These are phyloP conservation scores for Phragmatobia fuliginosa DNA, from an alignment of 2,888 invertebrate genomes.

Conservation along the genomic window DNA sequence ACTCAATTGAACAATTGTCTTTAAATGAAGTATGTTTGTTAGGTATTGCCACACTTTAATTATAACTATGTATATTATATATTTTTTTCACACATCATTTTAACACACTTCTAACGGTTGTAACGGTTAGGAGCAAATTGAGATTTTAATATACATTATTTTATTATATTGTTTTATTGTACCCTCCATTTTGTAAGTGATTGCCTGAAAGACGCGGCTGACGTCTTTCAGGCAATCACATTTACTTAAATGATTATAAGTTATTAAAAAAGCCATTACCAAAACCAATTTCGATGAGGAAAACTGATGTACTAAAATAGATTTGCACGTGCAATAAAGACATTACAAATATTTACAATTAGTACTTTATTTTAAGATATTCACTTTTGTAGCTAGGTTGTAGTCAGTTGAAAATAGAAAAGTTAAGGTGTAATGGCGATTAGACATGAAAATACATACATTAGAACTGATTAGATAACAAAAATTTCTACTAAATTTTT, in stretches of 20 bases:
- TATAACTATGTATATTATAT: no score
- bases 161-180: no score
- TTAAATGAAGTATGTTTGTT: neutral
- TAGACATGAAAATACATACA: neutral
- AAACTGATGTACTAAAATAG: neutral
- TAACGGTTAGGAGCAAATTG: no score
- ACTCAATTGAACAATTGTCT: neutral
- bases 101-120: no score
- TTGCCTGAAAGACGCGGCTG: no score
- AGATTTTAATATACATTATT: no score
- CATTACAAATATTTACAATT: constrained; percentile 15
- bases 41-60: no score
- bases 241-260: neutral
- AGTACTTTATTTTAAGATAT: neutral
- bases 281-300: neutral
- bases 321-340: constrained; percentile 15
- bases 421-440: neutral
- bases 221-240: neutral
- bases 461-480: no score
- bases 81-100: no score
- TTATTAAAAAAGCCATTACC: neutral
- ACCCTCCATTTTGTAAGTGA: no score
- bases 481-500: no score
- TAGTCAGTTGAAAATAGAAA: neutral
- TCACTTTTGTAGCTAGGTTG: neutral